Base-by-base conservation (phyloP, 2,797 vertebrate species). In the Alca torda region DNA sequence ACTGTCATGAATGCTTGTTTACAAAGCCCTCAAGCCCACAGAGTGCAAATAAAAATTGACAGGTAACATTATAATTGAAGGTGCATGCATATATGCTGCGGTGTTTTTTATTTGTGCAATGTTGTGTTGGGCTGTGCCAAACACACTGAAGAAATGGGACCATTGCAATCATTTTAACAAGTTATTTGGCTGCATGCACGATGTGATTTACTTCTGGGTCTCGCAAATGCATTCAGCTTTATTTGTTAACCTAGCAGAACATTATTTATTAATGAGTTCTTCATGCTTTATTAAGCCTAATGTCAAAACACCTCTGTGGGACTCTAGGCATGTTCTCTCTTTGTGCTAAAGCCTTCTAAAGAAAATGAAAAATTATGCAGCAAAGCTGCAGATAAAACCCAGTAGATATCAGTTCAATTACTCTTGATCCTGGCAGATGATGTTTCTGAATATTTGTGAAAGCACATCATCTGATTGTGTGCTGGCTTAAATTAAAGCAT, bases 241-340 rank as follows among this genome's bases (percentile, higher is more conserved):
- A 98, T 98, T 98, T 98, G 98, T 98, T 98, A 98, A 98, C 97
- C 97, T 97, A 97, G 97, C 70, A 97, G 94, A 98, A 98, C 97
- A 98, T 98, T 98, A 98, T 97, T 98, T 98, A 98, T 98, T 98
- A 98, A 98, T 98, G 97, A 98, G 90, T 97, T 98, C 95, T 98
- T 98, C 98, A 98, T 98, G 97, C 97, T 98, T 98, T 98, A 98
- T 98, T 98, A 98, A 98, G 96, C 93, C 95, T 97, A 97, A 98
- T 98, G 98, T 98, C 98, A 98, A 98, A 98, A 98, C 96, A 98
- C 97, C 97, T 98, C 98, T 95, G 87, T 96, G 86, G 97, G 98
- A 96, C 78, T 94, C 87, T 79, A 95, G 84, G 85, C 92, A 69
- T 97, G 95, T 97, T 96, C 93, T 83, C 70, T 95, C 83, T 91